Evolutionary conservation across 1,140 invertebrate species (phyloP), one percentile per base, ranked within the genome.

Genomic region (Agrypnia vestita): DNA sequence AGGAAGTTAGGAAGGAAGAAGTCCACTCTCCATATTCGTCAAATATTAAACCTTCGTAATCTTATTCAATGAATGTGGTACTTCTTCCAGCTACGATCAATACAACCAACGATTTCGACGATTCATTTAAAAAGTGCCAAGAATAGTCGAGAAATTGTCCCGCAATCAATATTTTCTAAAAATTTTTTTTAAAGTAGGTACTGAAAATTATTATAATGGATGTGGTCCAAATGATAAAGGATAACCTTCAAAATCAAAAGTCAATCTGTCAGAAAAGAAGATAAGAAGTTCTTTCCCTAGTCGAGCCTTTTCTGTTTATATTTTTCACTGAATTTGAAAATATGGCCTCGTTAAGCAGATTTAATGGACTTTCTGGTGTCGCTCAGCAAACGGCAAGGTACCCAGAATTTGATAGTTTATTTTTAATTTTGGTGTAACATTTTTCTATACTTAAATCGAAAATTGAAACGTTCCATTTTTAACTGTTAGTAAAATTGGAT

Each of bases 231-330:
- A 78, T 69, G 77, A 79, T 79, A 76, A 64, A 78, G 56, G 77
- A 79, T 79, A 79, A 79, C 77, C 77, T 79, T 79, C 77, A 79
- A 79, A 79, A 62, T 76, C 74, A 76, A 76, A 62, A 78, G 67
- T 72, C 67, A 73, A 79, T 61, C 77, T 79, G 77, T 79, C 77
- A 79, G 77, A 46, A 73, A 67, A 79, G 77, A 46, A 73, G 77
- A 79, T 79, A 79, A 79, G 77, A 53, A 72, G 44, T 49, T 47
- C 7, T 53, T 19, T 69, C n/a, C 43, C 69, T 74, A 8, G 35
- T 51, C 44, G 69, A 51, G 35, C n/a, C 12, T 49, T 43, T 64
- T 73, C 55, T 73, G 67, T 69, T 79, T 79, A 71, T 72, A 72
- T 61, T 51, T 62, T 79, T 51, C 62, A n/a, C 47, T 62, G 15